phyloP scores from a whole-genome alignment of 2,113 vertebrate genomes.

The Sorex fumeus region DNA sequence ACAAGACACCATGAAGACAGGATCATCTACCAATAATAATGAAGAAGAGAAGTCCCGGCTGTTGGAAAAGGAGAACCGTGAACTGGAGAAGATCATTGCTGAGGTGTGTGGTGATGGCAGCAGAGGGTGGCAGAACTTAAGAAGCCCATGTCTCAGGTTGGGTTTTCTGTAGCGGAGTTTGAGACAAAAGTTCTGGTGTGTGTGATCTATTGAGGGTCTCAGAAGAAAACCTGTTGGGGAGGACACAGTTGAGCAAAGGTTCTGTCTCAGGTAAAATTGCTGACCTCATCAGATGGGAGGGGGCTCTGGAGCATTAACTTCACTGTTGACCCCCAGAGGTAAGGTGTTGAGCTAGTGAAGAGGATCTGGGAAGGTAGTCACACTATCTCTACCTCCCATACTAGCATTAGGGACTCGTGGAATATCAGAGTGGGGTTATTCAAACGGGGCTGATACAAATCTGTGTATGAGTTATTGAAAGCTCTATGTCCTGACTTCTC shows the following conservation, averaged over 20 bases:
- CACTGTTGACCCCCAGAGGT: neutral
- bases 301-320: neutral
- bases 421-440: neutral
- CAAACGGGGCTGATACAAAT: neutral
- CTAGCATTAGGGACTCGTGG: neutral
- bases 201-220: neutral
- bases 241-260: neutral
- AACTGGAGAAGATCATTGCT: constrained; percentile 97
- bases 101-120: constrained; percentile 88
- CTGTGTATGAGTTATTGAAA: neutral
- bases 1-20: constrained; percentile 98
- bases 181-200: neutral
- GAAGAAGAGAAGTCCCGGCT: constrained; percentile 97
- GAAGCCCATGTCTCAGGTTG: neutral
- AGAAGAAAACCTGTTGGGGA: neutral
- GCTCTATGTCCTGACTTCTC: neutral
- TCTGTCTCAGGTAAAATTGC: neutral
- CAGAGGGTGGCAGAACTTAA: no score
- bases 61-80: constrained; percentile 96
- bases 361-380: neutral
- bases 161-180: neutral
- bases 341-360: neutral
- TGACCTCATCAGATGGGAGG: neutral
- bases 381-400: neutral
- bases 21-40: constrained; percentile 98